These are phyloP conservation scores for chimpanzee (Pan troglodytes) DNA, from an alignment of 2,113 vertebrate species.

Conservation along the genomic window NHGRI_mPanTro3-v2.1_pri NC_072414.2:36434501-36435000, in stretches of 20 bases:
- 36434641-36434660: not conserved
- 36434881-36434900: not conserved
- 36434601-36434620: not conserved
- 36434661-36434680: not conserved
- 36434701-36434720: not conserved
- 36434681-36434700: not conserved
- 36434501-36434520: not conserved
- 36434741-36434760: not conserved
- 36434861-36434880: slow-evolving; percentile 28
- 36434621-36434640: slow-evolving; percentile 5
- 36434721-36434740: not conserved
- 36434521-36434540: not conserved
- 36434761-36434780: not conserved
- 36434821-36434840: not conserved
- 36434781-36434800: not conserved
- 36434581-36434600: not conserved
- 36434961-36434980: not conserved
- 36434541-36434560: not conserved
- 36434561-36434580: not conserved
- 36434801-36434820: slow-evolving; percentile 10
- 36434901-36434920: not conserved
- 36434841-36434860: not conserved
- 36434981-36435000: not conserved
- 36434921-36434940: slow-evolving; percentile 10
- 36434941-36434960: not conserved